A percentile compares a stretch with the other conserved stretches of the same genome.
Evolutionary conservation across 2,888 invertebrate species (phyloP).

Genomic region (Phyto melanocephala): DNA sequence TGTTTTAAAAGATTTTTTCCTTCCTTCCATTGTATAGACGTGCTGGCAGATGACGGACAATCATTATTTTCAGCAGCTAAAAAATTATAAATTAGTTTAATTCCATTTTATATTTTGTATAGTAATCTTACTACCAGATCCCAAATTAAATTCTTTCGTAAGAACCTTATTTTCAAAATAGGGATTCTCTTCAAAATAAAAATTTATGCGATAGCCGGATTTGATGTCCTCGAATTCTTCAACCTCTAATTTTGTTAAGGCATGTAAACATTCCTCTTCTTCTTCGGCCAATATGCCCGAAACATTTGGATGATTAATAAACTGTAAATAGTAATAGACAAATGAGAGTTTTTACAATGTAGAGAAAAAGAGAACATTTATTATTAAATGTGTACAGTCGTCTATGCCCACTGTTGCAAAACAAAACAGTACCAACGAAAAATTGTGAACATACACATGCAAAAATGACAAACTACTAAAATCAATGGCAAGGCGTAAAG

Average conservation of each 20-base stretch:
- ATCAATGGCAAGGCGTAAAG: conserved; percentile 39
- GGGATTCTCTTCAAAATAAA: conserved; percentile 88
- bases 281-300: conserved; percentile 89
- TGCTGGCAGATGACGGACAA: conserved; percentile 86
- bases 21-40: conserved; percentile 89
- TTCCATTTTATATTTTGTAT: no score
- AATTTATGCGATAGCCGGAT: conserved; percentile 88
- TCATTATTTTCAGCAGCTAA: conserved; percentile 79
- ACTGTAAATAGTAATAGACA: conserved; percentile 74
- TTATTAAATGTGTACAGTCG: conserved; percentile 4
- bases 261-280: conserved; percentile 89
- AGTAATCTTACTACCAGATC: conserved; percentile 73
- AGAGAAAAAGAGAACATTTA: background rate
- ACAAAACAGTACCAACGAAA: conserved; percentile 8
- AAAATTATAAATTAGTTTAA: no score
- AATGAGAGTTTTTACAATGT: background rate
- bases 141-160: conserved; percentile 85
- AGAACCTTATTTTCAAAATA: conserved; percentile 89
- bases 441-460: background rate
- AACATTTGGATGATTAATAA: conserved; percentile 92
- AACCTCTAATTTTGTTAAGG: conserved; percentile 86
- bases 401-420: conserved; percentile 19
- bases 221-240: conserved; percentile 93
- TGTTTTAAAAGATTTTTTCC: conserved; percentile 86
- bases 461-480: conserved; percentile 14